Base-by-base conservation (phyloP, 1,140 invertebrate species). In the Drosophila mayri region DNA sequence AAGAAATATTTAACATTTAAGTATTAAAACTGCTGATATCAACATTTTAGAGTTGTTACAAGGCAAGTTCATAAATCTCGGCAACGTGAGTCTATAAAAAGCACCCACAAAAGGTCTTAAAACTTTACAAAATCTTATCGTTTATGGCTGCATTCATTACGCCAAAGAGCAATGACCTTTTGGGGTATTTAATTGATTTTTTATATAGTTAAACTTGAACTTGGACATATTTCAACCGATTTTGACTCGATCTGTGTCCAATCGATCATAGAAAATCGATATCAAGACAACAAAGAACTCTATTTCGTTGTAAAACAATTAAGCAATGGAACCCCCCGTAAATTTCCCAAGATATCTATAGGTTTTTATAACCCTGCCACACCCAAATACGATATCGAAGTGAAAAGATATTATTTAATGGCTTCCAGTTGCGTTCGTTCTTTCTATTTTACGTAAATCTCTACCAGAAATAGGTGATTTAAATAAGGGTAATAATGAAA, bases 401-500 rank as follows among this genome's bases (percentile, higher is more conserved):
- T 37, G 12, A 25, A 43, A 38, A 52, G 18, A 40, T 60, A 50
- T 58, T 41, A 57, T 47, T 64, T 35, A 38, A 75, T 59, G 50
- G 14, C 47, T 50, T 35, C n/a, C 49, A 50, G 28, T 30, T 32
- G 28, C 20, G 28, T 64, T 44, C 4, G 7, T 12, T 37, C 47
- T 28, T 54, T 37, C 43, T 57, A 54, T 32, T 22, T 44, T 37
- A n/a, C 1, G 57, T 30, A 63, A 44, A 65, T 37, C 14, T 11
- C 11, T 25, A 25, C 6, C 8, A 11, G 44, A 46, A 43, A 30
- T 18, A 66, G 25, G 14, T n/a, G 25, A 79, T 72, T 87, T 72
- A 52, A 79, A 87, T 79, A 83, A 25, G 41, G 49, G 55, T 25
- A 46, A 73, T 18, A 55, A 67, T 16, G 18, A 61, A 55, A 41